phyloP scores from a whole-genome alignment of 2,888 invertebrate species.

The Diogma glabrata region DNA sequence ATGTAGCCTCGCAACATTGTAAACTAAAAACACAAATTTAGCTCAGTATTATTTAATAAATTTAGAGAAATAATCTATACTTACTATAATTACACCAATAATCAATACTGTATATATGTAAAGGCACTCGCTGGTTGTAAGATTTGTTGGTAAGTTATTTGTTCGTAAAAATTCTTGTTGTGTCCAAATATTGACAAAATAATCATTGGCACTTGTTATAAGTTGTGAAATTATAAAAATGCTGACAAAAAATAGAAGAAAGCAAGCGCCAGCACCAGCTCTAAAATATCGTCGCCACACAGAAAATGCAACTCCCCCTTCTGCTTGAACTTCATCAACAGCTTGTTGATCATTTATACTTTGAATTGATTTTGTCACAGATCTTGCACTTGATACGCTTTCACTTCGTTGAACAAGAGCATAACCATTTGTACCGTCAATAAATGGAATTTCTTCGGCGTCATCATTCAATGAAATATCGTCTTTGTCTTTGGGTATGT shows the following conservation, averaged over 20 bases:
- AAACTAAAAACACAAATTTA: too few relatives aligned
- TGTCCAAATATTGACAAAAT: slow-evolving; percentile 49
- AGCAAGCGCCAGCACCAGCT: slow-evolving; percentile 39
- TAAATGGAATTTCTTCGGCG: slow-evolving; percentile 36
- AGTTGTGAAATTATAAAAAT: slow-evolving; percentile 46
- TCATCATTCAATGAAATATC: slow-evolving; percentile 22
- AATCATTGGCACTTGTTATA: slow-evolving; percentile 46
- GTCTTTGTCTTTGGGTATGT: slow-evolving; percentile 21
- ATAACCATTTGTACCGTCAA: slow-evolving; percentile 33
- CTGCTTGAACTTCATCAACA: slow-evolving; percentile 34
- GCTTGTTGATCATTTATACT: too few relatives aligned
- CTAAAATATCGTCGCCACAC: slow-evolving; percentile 39
- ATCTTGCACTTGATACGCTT: too few relatives aligned
- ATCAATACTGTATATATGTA: slow-evolving; percentile 30
- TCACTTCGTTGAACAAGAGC: too few relatives aligned
- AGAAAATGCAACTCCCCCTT: slow-evolving; percentile 33
- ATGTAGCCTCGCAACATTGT: slow-evolving; percentile 48
- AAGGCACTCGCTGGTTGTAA: slow-evolving; percentile 27
- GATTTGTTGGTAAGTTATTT: slow-evolving; percentile 16
- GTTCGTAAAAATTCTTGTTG: slow-evolving; percentile 32
- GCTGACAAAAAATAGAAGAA: slow-evolving; percentile 38
- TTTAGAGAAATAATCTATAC: too few relatives aligned
- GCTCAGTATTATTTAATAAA: too few relatives aligned
- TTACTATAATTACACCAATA: background rate
- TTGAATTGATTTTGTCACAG: too few relatives aligned